Conservation (phyloP, 2,113 vertebrate species). For the Gobius niger region DNA sequence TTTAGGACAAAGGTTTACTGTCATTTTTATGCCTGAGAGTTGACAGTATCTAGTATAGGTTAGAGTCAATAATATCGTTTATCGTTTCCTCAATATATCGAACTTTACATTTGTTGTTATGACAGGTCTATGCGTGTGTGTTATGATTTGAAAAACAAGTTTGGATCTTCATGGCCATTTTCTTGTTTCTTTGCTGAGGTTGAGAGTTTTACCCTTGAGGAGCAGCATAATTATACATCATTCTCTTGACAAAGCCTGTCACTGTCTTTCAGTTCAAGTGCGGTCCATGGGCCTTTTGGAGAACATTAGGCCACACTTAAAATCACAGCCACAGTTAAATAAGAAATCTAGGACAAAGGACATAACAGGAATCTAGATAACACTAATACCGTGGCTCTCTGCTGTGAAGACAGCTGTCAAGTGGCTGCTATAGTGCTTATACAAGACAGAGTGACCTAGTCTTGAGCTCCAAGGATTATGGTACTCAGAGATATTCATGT, state of each 20-base stretch:
- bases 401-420: conserved; percentile 21
- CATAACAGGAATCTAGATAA: conserved; percentile 15
- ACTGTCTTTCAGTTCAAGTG: background rate
- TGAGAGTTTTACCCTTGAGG: background rate
- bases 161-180: background rate
- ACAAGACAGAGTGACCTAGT: conserved; percentile 1
- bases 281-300: background rate
- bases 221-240: background rate
- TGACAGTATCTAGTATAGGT: too few species aligned
- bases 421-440: conserved; percentile 23
- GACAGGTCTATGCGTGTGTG: too few species aligned
- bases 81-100: too few species aligned
- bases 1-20: too few species aligned
- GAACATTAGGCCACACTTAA: background rate
- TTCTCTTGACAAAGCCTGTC: background rate
- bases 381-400: conserved; percentile 1
- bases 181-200: background rate
- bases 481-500: conserved; percentile 46
- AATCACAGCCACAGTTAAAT: background rate
- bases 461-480: conserved; percentile 29
- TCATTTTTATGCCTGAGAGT: too few species aligned
- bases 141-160: background rate
- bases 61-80: too few species aligned
- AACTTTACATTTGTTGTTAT: too few species aligned
- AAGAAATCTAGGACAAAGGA: conserved; percentile 4